Base-by-base conservation (phyloP, 2,888 invertebrate species). In the Campoletis raptor region DNA sequence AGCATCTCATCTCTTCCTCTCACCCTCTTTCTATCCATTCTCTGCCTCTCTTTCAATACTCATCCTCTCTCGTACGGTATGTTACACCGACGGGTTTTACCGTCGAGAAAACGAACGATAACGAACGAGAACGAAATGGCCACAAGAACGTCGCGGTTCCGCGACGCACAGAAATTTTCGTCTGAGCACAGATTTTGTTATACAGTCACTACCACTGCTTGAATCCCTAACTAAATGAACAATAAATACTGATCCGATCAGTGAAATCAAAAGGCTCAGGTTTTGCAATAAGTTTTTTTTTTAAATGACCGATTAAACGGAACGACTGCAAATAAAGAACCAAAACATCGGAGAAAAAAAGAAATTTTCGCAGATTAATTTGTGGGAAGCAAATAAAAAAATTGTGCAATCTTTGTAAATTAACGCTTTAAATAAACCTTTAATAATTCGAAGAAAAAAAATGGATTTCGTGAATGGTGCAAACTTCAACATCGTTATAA, bases 61-160 rank as follows among this genome's bases (percentile, higher is more conserved):
- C 64, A 66, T 66, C 37, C 76, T 83, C 79, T 81, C 73, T 64
- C 69, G 64, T 66, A 66, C 72, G 64, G 54, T 85, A 61, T 77
- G 74, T 83, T 79, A 79, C 30, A 76, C 72, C 18, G 48, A 9
- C 73, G 61, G 52, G 54, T 74, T 73, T 78, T 52, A 69, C 52
- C 40, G 54, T 69, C 83, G 54, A 83, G 83, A 81, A 69, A 84
- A 77, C 72, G 61, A 79, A 64, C 83, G 79, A 81, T 72, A 81
- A 84, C 54, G 37, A 12, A 42, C 72, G 80, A 36, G 76, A 72
- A 54, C 15, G 42, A 37, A 72, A 70, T 57, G 70, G 52, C 45
- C 61, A 80, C 73, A 57, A 48, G 72, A 57, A 72, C 74, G 45
- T 70, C 77, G 81, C 77, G 83, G 52, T 18, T 72, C 36, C 73